Conservation (phyloP, 2,113 vertebrate species). For the Prietella phreatophila region DNA sequence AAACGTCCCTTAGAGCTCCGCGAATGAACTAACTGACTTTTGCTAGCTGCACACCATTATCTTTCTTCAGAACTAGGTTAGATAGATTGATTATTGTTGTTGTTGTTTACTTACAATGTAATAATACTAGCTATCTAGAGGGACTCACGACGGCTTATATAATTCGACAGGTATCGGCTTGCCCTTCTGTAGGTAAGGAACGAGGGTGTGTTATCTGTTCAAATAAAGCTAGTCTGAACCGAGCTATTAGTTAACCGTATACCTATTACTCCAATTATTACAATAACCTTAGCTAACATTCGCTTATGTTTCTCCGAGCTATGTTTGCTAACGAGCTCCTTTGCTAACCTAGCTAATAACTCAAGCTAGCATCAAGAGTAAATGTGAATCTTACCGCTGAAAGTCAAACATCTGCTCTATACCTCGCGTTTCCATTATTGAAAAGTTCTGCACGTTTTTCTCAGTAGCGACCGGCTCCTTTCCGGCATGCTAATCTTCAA, state of each 20-base stretch:
- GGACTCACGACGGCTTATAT: neutral
- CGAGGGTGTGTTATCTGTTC: neutral
- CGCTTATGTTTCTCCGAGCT: neutral
- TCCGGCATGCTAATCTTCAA: constrained; percentile 51
- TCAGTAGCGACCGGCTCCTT: constrained; percentile 14
- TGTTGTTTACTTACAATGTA: too few species aligned
- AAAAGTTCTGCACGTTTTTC: constrained; percentile 31
- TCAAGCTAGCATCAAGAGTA: neutral
- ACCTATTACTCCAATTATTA: neutral
- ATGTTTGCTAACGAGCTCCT: constrained; percentile 2
- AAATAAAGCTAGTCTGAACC: neutral
- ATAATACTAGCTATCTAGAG: neutral
- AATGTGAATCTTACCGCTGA: constrained; percentile 70
- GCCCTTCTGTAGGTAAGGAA: neutral
- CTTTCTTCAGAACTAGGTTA: neutral
- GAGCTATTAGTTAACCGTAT: neutral
- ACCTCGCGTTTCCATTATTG: constrained; percentile 72
- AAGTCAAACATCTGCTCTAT: constrained; percentile 79
- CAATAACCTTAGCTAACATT: neutral
- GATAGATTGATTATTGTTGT: too few species aligned
- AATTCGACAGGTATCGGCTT: neutral
- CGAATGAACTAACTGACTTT: neutral
- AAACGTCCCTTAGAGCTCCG: neutral
- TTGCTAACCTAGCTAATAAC: neutral
- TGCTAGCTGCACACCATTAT: neutral